Evolutionary conservation across 2,113 vertebrate species (phyloP).

Genomic region (Bos indicus): DNA sequence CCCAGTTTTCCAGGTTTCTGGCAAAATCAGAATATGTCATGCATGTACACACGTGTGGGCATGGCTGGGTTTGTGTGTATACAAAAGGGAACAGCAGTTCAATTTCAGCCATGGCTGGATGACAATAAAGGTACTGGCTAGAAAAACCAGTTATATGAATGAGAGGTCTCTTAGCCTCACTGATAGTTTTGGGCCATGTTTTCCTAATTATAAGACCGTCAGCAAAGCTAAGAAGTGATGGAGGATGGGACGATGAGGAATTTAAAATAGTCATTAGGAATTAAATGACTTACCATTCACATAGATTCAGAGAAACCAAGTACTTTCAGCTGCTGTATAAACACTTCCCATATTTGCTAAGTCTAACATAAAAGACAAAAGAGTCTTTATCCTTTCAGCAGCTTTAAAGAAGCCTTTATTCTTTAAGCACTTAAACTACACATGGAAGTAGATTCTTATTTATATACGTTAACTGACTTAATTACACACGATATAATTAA

Average conservation of each 20-base stretch:
- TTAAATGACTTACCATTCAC: background rate
- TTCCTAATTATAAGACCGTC: background rate
- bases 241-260: background rate
- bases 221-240: background rate
- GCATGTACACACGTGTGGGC: background rate
- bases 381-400: background rate
- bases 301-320: background rate
- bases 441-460: background rate
- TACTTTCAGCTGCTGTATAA: background rate
- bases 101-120: rapidly evolving
- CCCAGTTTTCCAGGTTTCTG: background rate
- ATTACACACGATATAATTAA: background rate
- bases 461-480: background rate
- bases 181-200: background rate
- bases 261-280: background rate
- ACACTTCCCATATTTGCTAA: background rate
- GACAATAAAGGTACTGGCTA: background rate
- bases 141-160: background rate
- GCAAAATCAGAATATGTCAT: background rate
- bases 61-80: background rate
- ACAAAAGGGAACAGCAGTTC: background rate
- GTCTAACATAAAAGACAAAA: background rate
- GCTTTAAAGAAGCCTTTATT: background rate
- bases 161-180: background rate
- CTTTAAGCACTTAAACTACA: background rate